Conservation (phyloP, 2,797 vertebrate species). For the Halcyon chelicuti region DNA sequence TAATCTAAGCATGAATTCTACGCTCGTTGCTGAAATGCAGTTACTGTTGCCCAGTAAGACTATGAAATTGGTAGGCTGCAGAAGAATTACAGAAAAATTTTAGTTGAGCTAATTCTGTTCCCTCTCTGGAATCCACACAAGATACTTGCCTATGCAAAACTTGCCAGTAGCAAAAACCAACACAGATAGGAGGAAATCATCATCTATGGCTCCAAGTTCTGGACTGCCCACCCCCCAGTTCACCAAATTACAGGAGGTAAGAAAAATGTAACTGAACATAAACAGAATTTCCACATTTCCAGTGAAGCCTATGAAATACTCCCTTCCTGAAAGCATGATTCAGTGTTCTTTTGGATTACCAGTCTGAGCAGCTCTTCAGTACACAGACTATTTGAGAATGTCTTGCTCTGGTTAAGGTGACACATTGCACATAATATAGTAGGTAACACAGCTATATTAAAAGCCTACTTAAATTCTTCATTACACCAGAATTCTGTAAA, state of each 20-base stretch:
- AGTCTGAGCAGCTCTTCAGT: not conserved
- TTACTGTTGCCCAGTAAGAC: not conserved
- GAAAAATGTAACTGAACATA: not conserved
- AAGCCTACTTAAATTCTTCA: conserved; percentile 52
- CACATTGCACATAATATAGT: not conserved
- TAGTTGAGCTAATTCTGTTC: not conserved
- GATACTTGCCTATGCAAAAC: not conserved
- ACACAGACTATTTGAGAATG: conserved; percentile 22
- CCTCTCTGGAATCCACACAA: not conserved
- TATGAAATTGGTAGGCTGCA: not conserved
- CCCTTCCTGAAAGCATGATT: conserved; percentile 44
- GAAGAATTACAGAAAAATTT: not conserved
- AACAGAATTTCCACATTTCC: conserved; percentile 16
- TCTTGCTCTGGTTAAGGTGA: conserved; percentile 41
- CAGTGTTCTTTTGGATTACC: conserved; percentile 36
- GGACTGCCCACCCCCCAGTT: not conserved
- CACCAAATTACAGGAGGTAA: not conserved
- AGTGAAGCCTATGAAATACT: conserved; percentile 46
- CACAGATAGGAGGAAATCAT: not conserved
- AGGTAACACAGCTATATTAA: conserved; percentile 57
- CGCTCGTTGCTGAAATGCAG: not conserved
- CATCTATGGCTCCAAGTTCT: not conserved
- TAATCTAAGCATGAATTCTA: not conserved
- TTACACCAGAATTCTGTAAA: conserved; percentile 51
- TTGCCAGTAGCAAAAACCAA: not conserved